Percentiles rank a stretch among this genome's conserved stretches.
phyloP scores from a whole-genome alignment of 2,797 vertebrate genomes.

The Coranthus polyacanthus region DNA sequence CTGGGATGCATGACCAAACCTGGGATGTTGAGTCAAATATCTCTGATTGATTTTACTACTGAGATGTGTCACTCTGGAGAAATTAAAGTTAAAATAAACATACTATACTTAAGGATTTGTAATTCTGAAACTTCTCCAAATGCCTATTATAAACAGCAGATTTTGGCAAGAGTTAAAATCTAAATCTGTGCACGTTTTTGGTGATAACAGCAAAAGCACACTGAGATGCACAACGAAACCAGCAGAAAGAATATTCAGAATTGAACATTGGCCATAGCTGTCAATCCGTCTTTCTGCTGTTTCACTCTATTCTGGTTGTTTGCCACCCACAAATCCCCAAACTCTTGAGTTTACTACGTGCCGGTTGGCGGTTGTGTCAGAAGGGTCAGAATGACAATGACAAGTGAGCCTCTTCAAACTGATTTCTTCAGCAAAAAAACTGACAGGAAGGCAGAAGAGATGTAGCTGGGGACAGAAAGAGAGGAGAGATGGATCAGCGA shows the following conservation, averaged over 20 bases:
- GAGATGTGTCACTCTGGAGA: slow-evolving; percentile 50
- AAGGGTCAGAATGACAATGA: slow-evolving; percentile 55
- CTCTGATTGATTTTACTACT: slow-evolving; percentile 11
- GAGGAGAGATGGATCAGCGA: slow-evolving; percentile 15
- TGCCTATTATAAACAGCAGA: too few species aligned
- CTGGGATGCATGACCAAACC: slow-evolving; percentile 63
- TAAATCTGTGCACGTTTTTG: neutral
- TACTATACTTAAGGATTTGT: slow-evolving; percentile 28
- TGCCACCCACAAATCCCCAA: slow-evolving; percentile 49
- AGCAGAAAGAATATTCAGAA: slow-evolving; percentile 32
- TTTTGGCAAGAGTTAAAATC: neutral
- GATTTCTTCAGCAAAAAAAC: slow-evolving; percentile 67
- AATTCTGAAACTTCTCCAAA: neutral
- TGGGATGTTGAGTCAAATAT: slow-evolving; percentile 15
- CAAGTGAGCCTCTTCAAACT: slow-evolving; percentile 48
- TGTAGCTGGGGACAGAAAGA: slow-evolving; percentile 33
- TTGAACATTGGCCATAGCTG: slow-evolving; percentile 33
- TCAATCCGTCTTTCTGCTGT: slow-evolving; percentile 30
- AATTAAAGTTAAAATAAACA: slow-evolving; percentile 36
- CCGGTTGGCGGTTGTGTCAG: slow-evolving; percentile 38
- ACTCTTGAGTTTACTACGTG: slow-evolving; percentile 32
- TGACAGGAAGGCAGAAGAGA: slow-evolving; percentile 42
- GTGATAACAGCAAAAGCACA: neutral
- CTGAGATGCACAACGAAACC: neutral
- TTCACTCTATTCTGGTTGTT: slow-evolving; percentile 13